Evolutionary conservation across 1,140 invertebrate species (phyloP).

Genomic region (Bombus waltoni): DNA sequence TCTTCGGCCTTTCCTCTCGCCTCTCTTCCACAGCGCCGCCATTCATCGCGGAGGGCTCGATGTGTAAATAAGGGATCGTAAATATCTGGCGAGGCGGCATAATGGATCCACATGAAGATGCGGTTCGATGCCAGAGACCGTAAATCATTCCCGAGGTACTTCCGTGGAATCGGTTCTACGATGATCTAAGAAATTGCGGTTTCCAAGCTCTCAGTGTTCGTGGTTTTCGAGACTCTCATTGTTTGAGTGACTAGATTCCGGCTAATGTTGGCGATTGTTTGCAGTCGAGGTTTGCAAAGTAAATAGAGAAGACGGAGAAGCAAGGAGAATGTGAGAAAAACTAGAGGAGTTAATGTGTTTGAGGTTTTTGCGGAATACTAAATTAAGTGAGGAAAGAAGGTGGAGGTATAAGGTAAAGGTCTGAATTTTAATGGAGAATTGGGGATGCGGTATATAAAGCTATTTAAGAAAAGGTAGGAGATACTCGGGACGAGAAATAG

Average conservation of each 20-base stretch:
- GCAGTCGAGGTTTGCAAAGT: neutral
- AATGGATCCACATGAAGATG: constrained; percentile 44
- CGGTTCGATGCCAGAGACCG: constrained; percentile 43
- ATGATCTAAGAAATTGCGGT: constrained; percentile 54
- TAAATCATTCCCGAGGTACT: constrained; percentile 46
- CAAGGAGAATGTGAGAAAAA: rapidly evolving
- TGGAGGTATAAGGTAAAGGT: too few relatives aligned
- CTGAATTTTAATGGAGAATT: too few relatives aligned
- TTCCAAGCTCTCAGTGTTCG: constrained; percentile 45
- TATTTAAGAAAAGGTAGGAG: too few relatives aligned
- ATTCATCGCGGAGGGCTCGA: constrained; percentile 7
- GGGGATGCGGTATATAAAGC: too few relatives aligned
- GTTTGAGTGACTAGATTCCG: neutral
- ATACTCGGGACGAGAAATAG: too few relatives aligned
- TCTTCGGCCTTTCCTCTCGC: neutral
- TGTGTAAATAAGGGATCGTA: constrained; percentile 54
- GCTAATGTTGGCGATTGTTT: neutral
- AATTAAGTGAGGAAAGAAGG: neutral
- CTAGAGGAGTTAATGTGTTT: neutral
- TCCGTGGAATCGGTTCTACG: constrained; percentile 12
- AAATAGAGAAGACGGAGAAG: rapidly evolving
- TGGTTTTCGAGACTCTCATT: constrained; percentile 7
- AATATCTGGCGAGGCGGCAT: constrained; percentile 33
- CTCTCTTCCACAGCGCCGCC: neutral
- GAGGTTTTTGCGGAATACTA: neutral